phyloP scores from a whole-genome alignment of 2,888 invertebrate species.

The Leptogaster cylindrica region DNA sequence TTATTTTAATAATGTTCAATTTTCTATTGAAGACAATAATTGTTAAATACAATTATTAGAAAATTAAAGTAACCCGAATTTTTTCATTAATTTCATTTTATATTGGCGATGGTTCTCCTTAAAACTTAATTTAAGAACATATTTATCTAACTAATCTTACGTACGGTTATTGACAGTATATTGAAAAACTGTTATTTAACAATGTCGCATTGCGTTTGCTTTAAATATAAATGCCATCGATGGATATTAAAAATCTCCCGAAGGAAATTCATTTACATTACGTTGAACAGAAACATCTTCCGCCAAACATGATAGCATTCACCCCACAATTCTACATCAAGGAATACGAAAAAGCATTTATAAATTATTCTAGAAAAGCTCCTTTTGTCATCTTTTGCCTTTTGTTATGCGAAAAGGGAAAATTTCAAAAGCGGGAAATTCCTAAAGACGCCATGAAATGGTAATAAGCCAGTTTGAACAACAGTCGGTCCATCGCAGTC shows the following conservation, averaged over 20 bases:
- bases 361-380: constrained; percentile 44
- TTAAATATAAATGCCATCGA: too few species aligned
- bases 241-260: background rate
- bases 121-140: too few species aligned
- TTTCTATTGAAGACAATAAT: too few species aligned
- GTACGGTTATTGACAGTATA: too few species aligned
- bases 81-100: too few species aligned
- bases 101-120: too few species aligned
- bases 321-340: background rate
- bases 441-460: constrained; percentile 44
- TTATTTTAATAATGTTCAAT: too few species aligned
- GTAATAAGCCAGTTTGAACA: constrained; percentile 46
- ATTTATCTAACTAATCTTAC: too few species aligned
- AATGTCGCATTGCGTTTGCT: too few species aligned
- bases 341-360: constrained; percentile 31
- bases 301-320: constrained; percentile 16
- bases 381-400: constrained; percentile 43
- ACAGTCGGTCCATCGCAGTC: constrained; percentile 39
- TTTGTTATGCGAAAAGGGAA: constrained; percentile 45
- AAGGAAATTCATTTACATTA: constrained; percentile 38
- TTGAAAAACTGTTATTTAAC: too few species aligned
- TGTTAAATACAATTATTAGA: too few species aligned
- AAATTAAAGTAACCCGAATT: too few species aligned
- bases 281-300: constrained; percentile 20
- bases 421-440: constrained; percentile 43